These are phyloP conservation scores for Daboia siamensis DNA, from an alignment of 2,113 vertebrate species.

Conservation along the genomic window DNA sequence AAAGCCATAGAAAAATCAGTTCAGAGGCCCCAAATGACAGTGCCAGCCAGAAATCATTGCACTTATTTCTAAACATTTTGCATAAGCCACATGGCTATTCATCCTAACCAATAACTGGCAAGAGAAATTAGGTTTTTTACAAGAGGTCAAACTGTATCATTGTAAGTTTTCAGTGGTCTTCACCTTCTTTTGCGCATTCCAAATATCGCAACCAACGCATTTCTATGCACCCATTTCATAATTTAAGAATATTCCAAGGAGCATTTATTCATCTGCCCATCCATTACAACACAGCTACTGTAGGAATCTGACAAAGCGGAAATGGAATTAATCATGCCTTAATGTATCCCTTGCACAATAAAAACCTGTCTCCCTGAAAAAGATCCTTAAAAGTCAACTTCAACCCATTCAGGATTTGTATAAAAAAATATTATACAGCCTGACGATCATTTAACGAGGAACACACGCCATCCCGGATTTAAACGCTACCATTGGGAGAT, in stretches of 20 bases:
- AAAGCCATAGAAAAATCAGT: background rate
- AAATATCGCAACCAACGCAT: background rate
- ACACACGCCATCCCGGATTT: too few species aligned
- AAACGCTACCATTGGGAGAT: background rate
- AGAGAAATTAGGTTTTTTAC: conserved; percentile 4
- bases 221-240: background rate
- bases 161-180: background rate
- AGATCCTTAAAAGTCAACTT: accelerated
- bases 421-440: background rate
- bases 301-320: background rate
- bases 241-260: background rate
- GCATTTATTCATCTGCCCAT: background rate
- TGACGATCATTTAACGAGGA: background rate
- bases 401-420: background rate
- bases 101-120: background rate
- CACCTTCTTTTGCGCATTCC: background rate
- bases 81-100: background rate
- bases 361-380: accelerated
- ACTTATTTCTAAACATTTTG: background rate
- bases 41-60: background rate
- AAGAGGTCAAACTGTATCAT: background rate
- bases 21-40: background rate
- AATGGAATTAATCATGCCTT: accelerated
- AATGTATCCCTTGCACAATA: accelerated
- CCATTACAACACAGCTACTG: background rate